Evolutionary conservation across 2,113 vertebrate species (phyloP).

Genomic region (Platysternon megacephalum): DNA sequence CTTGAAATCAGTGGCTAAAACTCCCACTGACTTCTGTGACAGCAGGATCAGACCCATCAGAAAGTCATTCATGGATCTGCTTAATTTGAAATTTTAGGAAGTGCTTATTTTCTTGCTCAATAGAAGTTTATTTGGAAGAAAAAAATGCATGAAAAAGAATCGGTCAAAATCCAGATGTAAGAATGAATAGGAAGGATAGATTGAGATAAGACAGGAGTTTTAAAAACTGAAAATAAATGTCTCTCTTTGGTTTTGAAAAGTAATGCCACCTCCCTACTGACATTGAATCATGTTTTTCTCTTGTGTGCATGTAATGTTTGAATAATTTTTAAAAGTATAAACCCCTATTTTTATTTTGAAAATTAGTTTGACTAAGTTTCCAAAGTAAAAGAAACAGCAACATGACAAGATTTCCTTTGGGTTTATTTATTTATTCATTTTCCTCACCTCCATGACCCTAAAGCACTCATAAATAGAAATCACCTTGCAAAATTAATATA

Average conservation of each 20-base stretch:
- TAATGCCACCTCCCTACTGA: conserved; percentile 3
- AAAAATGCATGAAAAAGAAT: conserved; percentile 57
- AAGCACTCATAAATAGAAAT: conserved; percentile 34
- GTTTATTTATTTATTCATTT: conserved; percentile 53
- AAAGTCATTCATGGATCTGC: conserved; percentile 3
- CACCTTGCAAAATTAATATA: conserved; percentile 28
- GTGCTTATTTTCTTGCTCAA: conserved; percentile 59
- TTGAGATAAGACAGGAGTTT: conserved; percentile 36
- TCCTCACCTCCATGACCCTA: conserved; percentile 42
- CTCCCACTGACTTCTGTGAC: conserved; percentile 21
- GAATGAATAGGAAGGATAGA: conserved; percentile 35
- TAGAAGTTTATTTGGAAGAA: conserved; percentile 44
- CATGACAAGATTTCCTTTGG: conserved; percentile 39
- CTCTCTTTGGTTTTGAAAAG: conserved; percentile 38
- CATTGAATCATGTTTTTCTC: not conserved
- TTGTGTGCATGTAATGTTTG: not conserved
- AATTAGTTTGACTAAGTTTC: conserved; percentile 28
- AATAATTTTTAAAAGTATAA: conserved; percentile 15
- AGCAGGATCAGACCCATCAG: conserved; percentile 48
- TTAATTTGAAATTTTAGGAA: conserved; percentile 65
- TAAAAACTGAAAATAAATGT: conserved; percentile 49
- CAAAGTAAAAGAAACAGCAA: conserved; percentile 17
- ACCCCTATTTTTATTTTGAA: not conserved
- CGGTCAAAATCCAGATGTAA: conserved; percentile 67
- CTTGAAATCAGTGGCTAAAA: conserved; percentile 45